Base-by-base conservation (phyloP, 1,140 invertebrate species). In the Ips typographus region DNA sequence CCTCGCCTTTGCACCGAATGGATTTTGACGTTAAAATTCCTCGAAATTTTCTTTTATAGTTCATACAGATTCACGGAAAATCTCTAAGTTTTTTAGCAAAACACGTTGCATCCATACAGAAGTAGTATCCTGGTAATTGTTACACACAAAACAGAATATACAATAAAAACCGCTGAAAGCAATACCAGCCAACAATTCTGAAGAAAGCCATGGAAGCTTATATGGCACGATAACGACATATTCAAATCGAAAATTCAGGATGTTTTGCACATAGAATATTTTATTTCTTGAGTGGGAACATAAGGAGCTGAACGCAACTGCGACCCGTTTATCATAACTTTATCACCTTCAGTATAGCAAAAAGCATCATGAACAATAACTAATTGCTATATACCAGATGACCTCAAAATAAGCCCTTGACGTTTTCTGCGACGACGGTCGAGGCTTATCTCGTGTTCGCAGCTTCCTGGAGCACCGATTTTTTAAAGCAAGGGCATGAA, bases 381-480 rank as follows among this genome's bases (percentile, higher is more conserved):
- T 77, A 74, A 77, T 76, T 77, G 71, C 73, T 75, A 76, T 72
- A 75, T 70, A 61, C 68, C 65, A 67, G 62, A 44, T 61, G 72
- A 66, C 72, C 66, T 59, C 64, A 22, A 72, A 60, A 55, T 41
- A 63, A 69, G 47, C 68, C 40, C 62, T 59, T 69, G 53, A 64
- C 42, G 22, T 64, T 49, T 55, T 44, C n/a, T 53, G 43, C 67
- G 73, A 70, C 65, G 67, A 65, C 72, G 55, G 71, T 70, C 73
- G 72, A 72, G 75, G 75, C 77, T 77, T 77, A 77, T 77, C 77
- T 77, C 62, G 52, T 37, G 51, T 72, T 66, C 44, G 72, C 77
- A 77, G 76, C 73, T 69, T 66, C 70, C 71, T 42, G 68, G 61
- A 60, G 71, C 41, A 64, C 67, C 66, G 63, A 67, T 70, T 65